Conservation (phyloP, 2,113 vertebrate genomes). For the Hyperoodon ampullatus region DNA sequence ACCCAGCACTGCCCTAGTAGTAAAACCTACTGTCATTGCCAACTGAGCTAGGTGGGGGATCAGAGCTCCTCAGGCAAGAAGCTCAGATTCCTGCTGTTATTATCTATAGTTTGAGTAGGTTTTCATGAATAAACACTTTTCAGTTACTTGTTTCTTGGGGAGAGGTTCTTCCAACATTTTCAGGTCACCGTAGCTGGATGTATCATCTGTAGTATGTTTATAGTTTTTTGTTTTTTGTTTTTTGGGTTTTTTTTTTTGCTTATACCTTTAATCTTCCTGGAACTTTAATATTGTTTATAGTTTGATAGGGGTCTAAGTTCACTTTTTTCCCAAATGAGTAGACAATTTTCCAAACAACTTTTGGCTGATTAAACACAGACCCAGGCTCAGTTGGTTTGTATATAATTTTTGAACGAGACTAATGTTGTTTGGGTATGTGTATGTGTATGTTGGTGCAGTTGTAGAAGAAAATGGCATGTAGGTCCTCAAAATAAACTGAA, state of each 20-base stretch:
- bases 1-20: neutral
- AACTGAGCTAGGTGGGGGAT: neutral
- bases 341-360: neutral
- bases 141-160: neutral
- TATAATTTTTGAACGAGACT: constrained; percentile 50
- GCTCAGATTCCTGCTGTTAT: neutral
- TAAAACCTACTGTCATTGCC: neutral
- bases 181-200: neutral
- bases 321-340: neutral
- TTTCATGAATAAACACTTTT: neutral
- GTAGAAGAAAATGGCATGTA: neutral
- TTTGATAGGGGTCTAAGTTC: neutral
- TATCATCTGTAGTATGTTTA: neutral
- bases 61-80: neutral
- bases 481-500: constrained; percentile 33
- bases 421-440: neutral
- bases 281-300: constrained; percentile 27
- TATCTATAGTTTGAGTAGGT: neutral
- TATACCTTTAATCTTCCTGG: neutral
- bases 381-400: neutral
- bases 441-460: neutral
- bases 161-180: neutral
- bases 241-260: neutral
- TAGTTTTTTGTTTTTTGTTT: neutral
- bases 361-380: neutral